These are phyloP conservation scores for Microtus richardsoni DNA, from an alignment of 2,113 vertebrate genomes.

Conservation along the genomic window DNA sequence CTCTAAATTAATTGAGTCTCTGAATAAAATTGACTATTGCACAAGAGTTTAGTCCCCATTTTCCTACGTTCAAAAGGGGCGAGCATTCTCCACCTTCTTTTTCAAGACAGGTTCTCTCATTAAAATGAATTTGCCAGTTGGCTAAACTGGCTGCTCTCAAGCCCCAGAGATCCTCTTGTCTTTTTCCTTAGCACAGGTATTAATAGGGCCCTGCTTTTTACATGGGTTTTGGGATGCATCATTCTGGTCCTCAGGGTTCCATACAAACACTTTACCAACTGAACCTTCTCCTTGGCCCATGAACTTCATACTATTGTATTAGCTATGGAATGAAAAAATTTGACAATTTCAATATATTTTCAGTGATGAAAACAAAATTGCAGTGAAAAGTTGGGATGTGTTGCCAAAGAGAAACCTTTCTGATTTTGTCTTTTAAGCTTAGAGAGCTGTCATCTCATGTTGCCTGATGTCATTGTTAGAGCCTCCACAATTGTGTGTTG, in stretches of 20 bases:
- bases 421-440: background rate
- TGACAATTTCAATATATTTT: background rate
- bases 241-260: background rate
- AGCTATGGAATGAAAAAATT: background rate
- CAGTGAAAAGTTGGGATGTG: background rate
- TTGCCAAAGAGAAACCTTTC: background rate
- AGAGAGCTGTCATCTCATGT: background rate
- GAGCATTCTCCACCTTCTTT: background rate
- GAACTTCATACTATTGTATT: background rate
- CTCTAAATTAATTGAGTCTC: background rate
- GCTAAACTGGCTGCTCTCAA: background rate
- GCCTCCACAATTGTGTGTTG: background rate
- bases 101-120: background rate
- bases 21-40: background rate
- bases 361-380: background rate
- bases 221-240: background rate
- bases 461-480: background rate
- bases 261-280: background rate
- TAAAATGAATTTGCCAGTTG: background rate
- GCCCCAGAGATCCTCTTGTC: background rate
- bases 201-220: background rate
- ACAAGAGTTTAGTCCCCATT: background rate
- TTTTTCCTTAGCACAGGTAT: background rate
- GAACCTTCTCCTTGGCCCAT: background rate
- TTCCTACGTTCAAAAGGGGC: background rate